Evolutionary conservation across 2,113 vertebrate genomes (phyloP).

Genomic region (Suricata suricatta): DNA sequence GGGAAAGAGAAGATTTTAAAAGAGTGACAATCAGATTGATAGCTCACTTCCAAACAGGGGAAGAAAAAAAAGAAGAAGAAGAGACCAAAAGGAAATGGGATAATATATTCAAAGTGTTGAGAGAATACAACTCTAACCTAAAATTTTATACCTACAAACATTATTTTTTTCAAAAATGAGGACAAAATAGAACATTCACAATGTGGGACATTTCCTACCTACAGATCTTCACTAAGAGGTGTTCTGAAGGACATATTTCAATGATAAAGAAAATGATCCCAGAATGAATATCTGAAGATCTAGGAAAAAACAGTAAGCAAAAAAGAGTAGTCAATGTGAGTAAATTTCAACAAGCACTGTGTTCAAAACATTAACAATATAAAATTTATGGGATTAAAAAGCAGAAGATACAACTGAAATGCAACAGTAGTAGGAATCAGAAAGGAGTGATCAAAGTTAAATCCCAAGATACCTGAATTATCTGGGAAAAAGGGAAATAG

Average conservation of each 20-base stretch:
- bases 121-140: not conserved
- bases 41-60: not conserved
- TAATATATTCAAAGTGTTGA: not conserved
- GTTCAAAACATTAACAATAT: not conserved
- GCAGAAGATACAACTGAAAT: not conserved
- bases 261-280: not conserved
- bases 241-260: not conserved
- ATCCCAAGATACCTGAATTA: not conserved
- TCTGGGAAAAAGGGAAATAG: not conserved
- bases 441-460: not conserved
- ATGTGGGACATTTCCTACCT: not conserved
- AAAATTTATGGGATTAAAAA: not conserved
- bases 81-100: not conserved
- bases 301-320: not conserved
- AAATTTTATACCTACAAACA: not conserved
- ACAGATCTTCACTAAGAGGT: not conserved
- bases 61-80: not conserved
- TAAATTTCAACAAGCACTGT: not conserved
- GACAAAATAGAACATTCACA: not conserved
- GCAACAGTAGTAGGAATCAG: not conserved
- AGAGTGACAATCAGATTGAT: not conserved
- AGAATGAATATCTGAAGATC: not conserved
- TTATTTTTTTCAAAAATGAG: conserved; percentile 30
- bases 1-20: not conserved
- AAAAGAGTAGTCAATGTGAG: not conserved